Evolutionary conservation across 2,113 vertebrate species (phyloP), one percentile per base, ranked within the genome.

Genomic region (Phainopepla nitens): DNA sequence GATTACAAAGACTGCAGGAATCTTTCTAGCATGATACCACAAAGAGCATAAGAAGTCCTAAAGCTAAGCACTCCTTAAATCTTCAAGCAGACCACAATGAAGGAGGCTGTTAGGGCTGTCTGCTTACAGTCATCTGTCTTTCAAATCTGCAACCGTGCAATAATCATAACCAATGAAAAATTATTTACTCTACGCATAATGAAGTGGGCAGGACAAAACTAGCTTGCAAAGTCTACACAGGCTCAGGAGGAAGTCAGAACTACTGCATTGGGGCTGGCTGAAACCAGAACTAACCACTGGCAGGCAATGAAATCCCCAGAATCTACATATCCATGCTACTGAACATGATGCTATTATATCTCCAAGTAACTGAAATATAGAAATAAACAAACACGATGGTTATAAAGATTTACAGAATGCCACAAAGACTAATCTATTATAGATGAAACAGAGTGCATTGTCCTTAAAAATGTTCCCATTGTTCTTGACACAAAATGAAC

Each of bases 251-350:
- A 89, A 75, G 20, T 12, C 2, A 17, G 17, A 80, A 44, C 47
- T 80, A 47, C 50, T 39, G 36, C 53, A 89, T 3, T 51, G 6
- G 41, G 54, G 27, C 33, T 58, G 47, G 29, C 1, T 9, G 2
- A 80, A 76, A 88, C 29, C 12, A 16, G 33, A 49, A 57, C 71
- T 92, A 91, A 47, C 36, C 36, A 70, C 56, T 17, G 47, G 28
- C 7, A 66, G 45, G 62, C 44, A 85, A 57, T 13, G 42, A 71
- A 90, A 39, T 2, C 8, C 8, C 18, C 16, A 14, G 76, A 83
- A 80, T 42, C 15, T n/a, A 8, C 15, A 50, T 27, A 71, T 83
- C 0, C 1, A 7, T 0, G 0, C 50, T 69, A 78, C 2, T 49
- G 36, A 84, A 45, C 11, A 8, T 8, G 27, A 81, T 33, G 54